Percentiles rank a stretch among this genome's conserved stretches.
Evolutionary conservation across 1,140 invertebrate genomes (phyloP).

Genomic region (Sycophaga agraensis): DNA sequence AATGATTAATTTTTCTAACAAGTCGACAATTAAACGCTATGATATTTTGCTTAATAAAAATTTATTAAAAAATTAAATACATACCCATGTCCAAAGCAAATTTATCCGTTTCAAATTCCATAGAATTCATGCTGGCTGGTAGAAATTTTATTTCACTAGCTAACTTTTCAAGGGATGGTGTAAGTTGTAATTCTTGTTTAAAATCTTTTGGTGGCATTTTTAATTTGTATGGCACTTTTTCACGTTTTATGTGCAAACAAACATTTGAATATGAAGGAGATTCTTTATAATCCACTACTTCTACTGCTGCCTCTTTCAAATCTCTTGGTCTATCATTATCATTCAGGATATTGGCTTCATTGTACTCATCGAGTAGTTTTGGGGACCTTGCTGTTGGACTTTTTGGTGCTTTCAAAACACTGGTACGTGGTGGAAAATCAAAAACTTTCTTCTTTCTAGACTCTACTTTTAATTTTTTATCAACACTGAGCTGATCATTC

Average conservation of each 20-base stretch:
- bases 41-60: too few relatives aligned
- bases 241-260: constrained; percentile 26
- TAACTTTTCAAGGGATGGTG: constrained; percentile 43
- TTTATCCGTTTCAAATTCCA: constrained; percentile 7
- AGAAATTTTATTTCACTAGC: constrained; percentile 46
- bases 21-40: too few relatives aligned
- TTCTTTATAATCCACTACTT: constrained; percentile 25
- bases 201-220: constrained; percentile 32
- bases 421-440: constrained; percentile 31
- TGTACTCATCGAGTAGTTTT: constrained; percentile 45
- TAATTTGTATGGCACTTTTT: constrained; percentile 32
- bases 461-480: not conserved
- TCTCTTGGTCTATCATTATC: constrained; percentile 29
- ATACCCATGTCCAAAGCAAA: constrained; percentile 9
- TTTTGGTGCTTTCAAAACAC: constrained; percentile 20
- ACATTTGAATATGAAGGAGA: constrained; percentile 40
- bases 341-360: constrained; percentile 47
- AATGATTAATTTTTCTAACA: too few relatives aligned
- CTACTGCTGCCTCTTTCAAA: not conserved
- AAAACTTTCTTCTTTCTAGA: constrained; percentile 28
- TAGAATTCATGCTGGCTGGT: constrained; percentile 31
- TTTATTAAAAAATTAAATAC: not conserved
- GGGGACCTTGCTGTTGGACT: constrained; percentile 38
- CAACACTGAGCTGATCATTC: not conserved
- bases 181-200: constrained; percentile 38